Conservation (phyloP, 2,113 vertebrate species). For the Myxocyprinus asiaticus region DNA sequence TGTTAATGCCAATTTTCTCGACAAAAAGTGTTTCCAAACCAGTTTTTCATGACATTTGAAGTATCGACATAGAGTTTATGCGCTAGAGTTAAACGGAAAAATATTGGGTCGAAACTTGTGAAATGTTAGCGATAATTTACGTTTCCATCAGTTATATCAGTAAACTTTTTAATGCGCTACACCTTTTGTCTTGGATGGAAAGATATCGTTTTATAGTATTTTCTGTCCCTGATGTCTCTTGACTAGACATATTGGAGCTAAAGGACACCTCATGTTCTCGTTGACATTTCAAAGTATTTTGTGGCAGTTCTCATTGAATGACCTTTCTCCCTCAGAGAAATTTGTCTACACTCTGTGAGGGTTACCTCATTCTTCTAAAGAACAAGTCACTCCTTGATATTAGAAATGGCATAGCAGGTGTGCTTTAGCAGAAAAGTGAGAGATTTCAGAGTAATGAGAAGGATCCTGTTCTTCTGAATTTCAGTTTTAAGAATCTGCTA, state of each 20-base stretch:
- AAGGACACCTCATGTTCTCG: conserved; percentile 4
- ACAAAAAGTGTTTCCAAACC: too few relatives aligned
- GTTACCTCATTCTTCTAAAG: conserved; percentile 1
- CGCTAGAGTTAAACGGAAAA: too few relatives aligned
- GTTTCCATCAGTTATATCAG: too few relatives aligned
- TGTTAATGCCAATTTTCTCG: too few relatives aligned
- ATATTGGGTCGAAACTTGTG: too few relatives aligned
- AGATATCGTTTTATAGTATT: too few relatives aligned
- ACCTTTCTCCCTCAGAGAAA: conserved; percentile 15
- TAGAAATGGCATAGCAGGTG: background rate
- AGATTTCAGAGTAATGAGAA: conserved; percentile 10
- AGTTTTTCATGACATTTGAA: too few relatives aligned
- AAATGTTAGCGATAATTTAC: too few relatives aligned
- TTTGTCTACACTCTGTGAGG: background rate
- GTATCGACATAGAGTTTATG: too few relatives aligned
- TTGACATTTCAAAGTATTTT: conserved; percentile 27
- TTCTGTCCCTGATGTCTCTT: background rate
- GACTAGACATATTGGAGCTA: background rate
- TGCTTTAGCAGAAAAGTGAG: background rate
- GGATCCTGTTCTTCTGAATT: conserved; percentile 17
- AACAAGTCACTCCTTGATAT: conserved; percentile 18
- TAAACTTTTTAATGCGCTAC: too few relatives aligned
- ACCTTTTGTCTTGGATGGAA: background rate
- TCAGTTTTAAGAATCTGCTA: background rate
- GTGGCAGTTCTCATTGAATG: conserved; percentile 26